Conservation (phyloP, 2,888 invertebrate species). For the Drosophila melanosoma region DNA sequence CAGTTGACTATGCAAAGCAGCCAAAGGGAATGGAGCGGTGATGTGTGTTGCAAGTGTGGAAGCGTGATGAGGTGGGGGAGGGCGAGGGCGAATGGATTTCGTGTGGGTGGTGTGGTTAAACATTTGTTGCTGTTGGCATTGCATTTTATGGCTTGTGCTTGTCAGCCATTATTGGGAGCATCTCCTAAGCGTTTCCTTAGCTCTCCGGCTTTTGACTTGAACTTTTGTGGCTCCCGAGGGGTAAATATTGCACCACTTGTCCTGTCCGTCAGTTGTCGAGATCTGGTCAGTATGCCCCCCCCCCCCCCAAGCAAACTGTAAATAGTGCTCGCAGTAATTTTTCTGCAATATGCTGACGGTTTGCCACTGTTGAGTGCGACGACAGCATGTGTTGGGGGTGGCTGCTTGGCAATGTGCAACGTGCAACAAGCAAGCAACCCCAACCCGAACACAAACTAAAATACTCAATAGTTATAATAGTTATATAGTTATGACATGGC, state of each 20-base stretch:
- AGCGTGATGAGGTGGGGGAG: background rate
- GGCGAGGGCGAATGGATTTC: background rate
- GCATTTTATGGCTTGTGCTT: conserved; percentile 80
- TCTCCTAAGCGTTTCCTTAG: conserved; percentile 53
- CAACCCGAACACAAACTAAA: background rate
- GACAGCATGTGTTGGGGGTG: conserved; percentile 38
- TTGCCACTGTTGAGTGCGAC: conserved; percentile 12
- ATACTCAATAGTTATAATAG: conserved; percentile 36
- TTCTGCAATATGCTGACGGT: conserved; percentile 37
- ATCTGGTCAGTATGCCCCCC: conserved; percentile 13
- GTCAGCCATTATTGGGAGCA: conserved; percentile 74
- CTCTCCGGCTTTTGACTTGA: conserved; percentile 32
- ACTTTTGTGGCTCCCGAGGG: conserved; percentile 48
- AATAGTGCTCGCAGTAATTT: conserved; percentile 11
- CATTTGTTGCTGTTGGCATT: conserved; percentile 71
- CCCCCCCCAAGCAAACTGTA: conserved; percentile 18
- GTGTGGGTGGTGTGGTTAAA: conserved; percentile 9
- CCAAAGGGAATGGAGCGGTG: background rate
- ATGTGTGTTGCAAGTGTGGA: background rate
- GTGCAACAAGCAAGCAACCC: conserved; percentile 5
- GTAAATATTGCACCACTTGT: conserved; percentile 36
- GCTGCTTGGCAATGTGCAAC: conserved; percentile 13
- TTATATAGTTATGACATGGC: conserved; percentile 37
- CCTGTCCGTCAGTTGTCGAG: conserved; percentile 17
- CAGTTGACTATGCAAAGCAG: conserved; percentile 80